Evolutionary conservation across 35 echinoderm and acorn worm species (phyloP).

Genomic region (Anneissia japonica): DNA sequence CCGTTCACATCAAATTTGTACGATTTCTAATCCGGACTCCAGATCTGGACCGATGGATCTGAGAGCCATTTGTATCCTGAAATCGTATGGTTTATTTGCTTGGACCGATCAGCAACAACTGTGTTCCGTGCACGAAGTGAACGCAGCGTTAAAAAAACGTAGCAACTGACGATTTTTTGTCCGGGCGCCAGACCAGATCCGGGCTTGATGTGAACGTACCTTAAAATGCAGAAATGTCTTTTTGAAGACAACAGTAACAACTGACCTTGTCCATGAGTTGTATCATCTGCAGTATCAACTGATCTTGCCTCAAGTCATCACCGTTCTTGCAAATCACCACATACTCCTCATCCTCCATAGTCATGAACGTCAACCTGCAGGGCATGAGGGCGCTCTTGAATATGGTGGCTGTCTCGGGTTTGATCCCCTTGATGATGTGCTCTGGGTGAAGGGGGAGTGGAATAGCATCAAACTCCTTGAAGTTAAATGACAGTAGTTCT

Average conservation of each 20-base stretch:
- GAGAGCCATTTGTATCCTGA: too few relatives aligned
- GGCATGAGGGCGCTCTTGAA: slow-evolving; percentile 95
- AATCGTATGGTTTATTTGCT: too few relatives aligned
- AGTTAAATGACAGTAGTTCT: slow-evolving; percentile 58
- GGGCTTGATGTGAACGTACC: too few relatives aligned
- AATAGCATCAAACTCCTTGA: slow-evolving; percentile 70
- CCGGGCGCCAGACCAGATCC: too few relatives aligned
- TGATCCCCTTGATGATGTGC: slow-evolving; percentile 60
- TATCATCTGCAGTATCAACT: slow-evolving; percentile 95
- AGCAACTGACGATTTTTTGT: too few relatives aligned
- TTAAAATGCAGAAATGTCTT: too few relatives aligned
- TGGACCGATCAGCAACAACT: too few relatives aligned
- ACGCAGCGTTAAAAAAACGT: too few relatives aligned
- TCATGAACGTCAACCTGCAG: slow-evolving; percentile 76
- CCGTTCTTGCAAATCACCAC: slow-evolving; percentile 87
- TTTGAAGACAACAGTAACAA: not conserved
- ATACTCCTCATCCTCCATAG: slow-evolving; percentile 61
- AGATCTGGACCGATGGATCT: too few relatives aligned
- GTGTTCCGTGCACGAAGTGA: too few relatives aligned
- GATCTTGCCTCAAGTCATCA: slow-evolving; percentile 94
- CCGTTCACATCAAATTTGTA: too few relatives aligned
- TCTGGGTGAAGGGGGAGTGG: slow-evolving; percentile 75
- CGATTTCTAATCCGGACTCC: too few relatives aligned
- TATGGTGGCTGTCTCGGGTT: slow-evolving; percentile 61
- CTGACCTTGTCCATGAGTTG: slow-evolving; percentile 94